phyloP scores from a whole-genome alignment of 2,797 vertebrate genomes.

The Calcarius lapponicus region DNA sequence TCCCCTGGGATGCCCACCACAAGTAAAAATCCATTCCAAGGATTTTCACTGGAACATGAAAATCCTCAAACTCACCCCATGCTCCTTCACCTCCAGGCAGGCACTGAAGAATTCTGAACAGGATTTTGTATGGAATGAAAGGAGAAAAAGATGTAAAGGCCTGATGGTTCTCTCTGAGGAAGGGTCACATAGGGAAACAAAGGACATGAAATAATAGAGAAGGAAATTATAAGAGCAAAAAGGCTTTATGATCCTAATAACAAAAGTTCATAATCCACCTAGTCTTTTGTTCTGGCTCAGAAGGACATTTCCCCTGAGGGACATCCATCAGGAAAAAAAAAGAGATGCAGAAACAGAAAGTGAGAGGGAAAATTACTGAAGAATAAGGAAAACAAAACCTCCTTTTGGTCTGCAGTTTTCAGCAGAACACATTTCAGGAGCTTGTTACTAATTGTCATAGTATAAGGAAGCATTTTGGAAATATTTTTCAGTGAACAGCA shows the following conservation, averaged over 20 bases:
- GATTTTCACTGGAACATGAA: slow-evolving; percentile 21
- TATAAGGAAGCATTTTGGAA: neutral
- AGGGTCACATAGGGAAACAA: neutral
- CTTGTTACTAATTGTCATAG: neutral
- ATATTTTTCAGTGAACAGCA: neutral
- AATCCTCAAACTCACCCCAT: neutral
- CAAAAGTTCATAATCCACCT: slow-evolving; percentile 9
- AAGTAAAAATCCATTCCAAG: slow-evolving; percentile 5
- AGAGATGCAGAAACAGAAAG: neutral
- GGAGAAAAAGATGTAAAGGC: neutral
- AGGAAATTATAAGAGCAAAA: neutral
- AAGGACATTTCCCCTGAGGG: neutral
- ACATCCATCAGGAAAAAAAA: neutral
- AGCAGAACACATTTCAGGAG: neutral
- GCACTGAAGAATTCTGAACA: slow-evolving; percentile 12
- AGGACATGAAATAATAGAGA: neutral
- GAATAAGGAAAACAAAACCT: neutral
- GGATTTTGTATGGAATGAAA: slow-evolving; percentile 39
- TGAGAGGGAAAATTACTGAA: neutral
- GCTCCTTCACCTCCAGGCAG: slow-evolving; percentile 3
- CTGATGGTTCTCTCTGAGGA: neutral
- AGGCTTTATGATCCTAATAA: slow-evolving; percentile 6
- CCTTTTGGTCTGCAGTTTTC: neutral
- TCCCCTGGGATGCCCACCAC: neutral
- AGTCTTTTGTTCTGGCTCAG: slow-evolving; percentile 2